Percentiles rank a stretch among this genome's conserved stretches.
Conservation (phyloP, 2,888 invertebrate species). For the Metallyticus violacea region DNA sequence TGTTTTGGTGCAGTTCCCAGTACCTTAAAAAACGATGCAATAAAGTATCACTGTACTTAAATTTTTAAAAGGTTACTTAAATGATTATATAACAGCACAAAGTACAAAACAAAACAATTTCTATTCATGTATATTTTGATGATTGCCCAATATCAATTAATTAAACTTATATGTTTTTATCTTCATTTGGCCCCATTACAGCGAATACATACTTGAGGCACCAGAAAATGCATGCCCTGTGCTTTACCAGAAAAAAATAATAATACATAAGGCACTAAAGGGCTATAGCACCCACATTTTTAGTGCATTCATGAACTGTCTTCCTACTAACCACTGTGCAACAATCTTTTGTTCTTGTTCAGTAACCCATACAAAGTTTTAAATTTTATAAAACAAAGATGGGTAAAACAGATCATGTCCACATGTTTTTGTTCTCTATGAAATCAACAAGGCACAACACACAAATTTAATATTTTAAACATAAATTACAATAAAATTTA, state of each 20-base stretch:
- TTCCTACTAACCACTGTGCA: neutral
- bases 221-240: too few species aligned
- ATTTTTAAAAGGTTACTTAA: neutral
- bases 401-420: neutral
- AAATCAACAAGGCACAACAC: too few species aligned
- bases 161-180: too few species aligned
- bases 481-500: neutral
- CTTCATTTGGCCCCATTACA: neutral
- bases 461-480: neutral
- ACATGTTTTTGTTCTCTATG: too few species aligned
- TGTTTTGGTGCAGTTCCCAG: too few species aligned
- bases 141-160: neutral
- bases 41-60: neutral
- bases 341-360: neutral
- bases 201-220: neutral
- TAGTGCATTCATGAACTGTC: neutral
- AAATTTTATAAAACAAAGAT: neutral
- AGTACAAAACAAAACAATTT: neutral
- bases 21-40: neutral
- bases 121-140: neutral
- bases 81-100: neutral
- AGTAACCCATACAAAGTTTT: neutral
- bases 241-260: neutral
- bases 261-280: neutral
- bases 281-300: neutral